phyloP scores from a whole-genome alignment of 1,140 invertebrate genomes.

The Calliphora vicina region DNA sequence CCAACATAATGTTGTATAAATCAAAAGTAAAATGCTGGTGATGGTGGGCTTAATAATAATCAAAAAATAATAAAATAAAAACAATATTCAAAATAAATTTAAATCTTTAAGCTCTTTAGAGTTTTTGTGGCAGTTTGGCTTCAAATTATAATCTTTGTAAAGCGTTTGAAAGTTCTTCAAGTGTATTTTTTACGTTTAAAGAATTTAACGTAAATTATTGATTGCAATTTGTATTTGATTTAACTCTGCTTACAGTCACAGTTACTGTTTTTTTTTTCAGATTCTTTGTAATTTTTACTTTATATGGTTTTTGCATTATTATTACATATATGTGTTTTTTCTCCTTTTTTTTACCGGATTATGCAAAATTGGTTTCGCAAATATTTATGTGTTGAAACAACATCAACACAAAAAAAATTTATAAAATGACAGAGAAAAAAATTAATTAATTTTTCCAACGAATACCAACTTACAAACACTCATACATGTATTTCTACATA shows the following conservation, averaged over 20 bases:
- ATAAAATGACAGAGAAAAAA: not conserved
- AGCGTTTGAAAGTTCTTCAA: too few relatives aligned
- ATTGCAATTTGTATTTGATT: not conserved
- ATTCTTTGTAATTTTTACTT: not conserved
- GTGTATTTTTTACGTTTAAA: too few relatives aligned
- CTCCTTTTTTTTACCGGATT: not conserved
- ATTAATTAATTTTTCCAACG: conserved; percentile 14
- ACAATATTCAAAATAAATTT: not conserved
- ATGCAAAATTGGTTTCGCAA: conserved; percentile 9
- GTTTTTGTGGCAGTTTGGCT: too few relatives aligned
- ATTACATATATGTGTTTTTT: too few relatives aligned
- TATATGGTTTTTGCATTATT: not conserved
- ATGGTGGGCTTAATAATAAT: not conserved
- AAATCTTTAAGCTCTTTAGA: too few relatives aligned
- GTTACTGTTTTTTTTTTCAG: not conserved
- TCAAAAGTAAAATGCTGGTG: not conserved
- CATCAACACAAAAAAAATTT: not conserved
- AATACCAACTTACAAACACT: not conserved
- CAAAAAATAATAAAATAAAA: too few relatives aligned
- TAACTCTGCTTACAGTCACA: not conserved
- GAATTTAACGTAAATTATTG: too few relatives aligned
- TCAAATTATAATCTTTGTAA: too few relatives aligned
- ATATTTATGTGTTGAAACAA: conserved; percentile 14
- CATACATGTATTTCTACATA: not conserved
- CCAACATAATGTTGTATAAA: not conserved